A percentile compares a stretch with the other conserved stretches of the same genome.
These are phyloP conservation scores for Meghimatium bilineatum DNA, from an alignment of 2,888 invertebrate genomes.

Conservation along the genomic window DNA sequence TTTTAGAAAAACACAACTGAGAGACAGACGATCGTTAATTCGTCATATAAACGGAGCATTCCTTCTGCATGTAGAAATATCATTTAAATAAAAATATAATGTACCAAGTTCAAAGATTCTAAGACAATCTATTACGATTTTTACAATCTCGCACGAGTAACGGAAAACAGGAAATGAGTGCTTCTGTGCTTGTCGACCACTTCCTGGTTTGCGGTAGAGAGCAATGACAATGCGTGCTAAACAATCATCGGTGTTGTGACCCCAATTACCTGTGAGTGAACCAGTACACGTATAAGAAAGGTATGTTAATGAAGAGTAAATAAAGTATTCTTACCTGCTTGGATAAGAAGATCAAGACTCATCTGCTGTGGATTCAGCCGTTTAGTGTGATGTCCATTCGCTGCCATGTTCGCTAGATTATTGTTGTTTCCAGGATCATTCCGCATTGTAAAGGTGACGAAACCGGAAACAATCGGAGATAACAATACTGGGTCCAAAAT, in stretches of 20 bases:
- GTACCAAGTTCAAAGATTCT: background rate
- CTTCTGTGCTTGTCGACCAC: slow-evolving; percentile 61
- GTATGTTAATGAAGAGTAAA: background rate
- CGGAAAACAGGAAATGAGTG: slow-evolving; percentile 63
- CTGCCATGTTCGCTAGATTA: slow-evolving; percentile 35
- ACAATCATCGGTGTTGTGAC: background rate
- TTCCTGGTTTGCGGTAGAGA: slow-evolving; percentile 63
- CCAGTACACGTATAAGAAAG: background rate
- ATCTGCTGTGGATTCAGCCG: slow-evolving; percentile 50
- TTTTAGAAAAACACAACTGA: no score
- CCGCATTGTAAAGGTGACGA: slow-evolving; percentile 51
- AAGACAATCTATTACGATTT: background rate
- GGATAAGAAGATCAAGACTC: slow-evolving; percentile 65
- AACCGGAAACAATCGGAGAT: slow-evolving; percentile 48
- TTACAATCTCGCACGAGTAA: slow-evolving; percentile 18
- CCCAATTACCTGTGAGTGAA: background rate
- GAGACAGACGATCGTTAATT: no score
- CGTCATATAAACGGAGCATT: no score
- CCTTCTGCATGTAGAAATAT: no score
- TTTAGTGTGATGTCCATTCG: slow-evolving; percentile 47
- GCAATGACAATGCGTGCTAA: slow-evolving; percentile 30
- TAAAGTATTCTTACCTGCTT: slow-evolving; percentile 62
- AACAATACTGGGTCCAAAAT: slow-evolving; percentile 1
- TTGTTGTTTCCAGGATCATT: slow-evolving; percentile 52
- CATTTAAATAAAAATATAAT: no score